Base-by-base conservation (phyloP, 2,888 invertebrate species). In the Eristalis pertinax region DNA sequence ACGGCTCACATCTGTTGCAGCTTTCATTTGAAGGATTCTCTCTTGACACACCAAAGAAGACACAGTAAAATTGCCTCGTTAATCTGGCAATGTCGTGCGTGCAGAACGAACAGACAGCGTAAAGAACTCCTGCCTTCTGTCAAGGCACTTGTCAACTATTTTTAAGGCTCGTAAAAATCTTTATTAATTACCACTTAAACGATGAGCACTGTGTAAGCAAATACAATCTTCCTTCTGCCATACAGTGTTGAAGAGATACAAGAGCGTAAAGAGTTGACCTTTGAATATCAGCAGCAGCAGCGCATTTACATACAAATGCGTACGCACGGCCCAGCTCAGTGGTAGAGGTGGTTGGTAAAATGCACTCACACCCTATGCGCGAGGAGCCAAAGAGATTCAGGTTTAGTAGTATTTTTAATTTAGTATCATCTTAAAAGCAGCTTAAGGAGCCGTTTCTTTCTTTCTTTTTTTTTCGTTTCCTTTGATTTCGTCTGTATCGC, bases 181-280 rank as follows among this genome's bases (percentile, higher is more conserved):
- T 92, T 92, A 92, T 92, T 92, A 92, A 92, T 92, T 92, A 92
- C 92, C 92, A 92, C 92, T 92, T 92, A 92, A 92, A 92, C 91
- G 92, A 91, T 91, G 65, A 80, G 68, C 68, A 62, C 79, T 79
- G 70, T 73, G 83, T 82, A 78, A 68, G 82, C 70, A 65, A 77
- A 70, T 80, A 69, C 38, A 74, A 74, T 67, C 82, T 43, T 75
- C 56, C 58, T n/a, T 32, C 32, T 22, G 64, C 43, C 58, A 43
- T 22, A 50, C 50, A 29, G 60, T 60, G 60, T 13, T 64, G 69
- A 24, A 63, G 81, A 76, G 43, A 50, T 65, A 70, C 64, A 67
- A 74, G 64, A 65, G 63, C 65, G 63, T 68, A 73, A 64, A 64
- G 29, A 65, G 32, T 56, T 85, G 87, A 87, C 87, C 87, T 87